Evolutionary conservation across 2,888 invertebrate genomes (phyloP).

Genomic region (Philhelius pedissequus): DNA sequence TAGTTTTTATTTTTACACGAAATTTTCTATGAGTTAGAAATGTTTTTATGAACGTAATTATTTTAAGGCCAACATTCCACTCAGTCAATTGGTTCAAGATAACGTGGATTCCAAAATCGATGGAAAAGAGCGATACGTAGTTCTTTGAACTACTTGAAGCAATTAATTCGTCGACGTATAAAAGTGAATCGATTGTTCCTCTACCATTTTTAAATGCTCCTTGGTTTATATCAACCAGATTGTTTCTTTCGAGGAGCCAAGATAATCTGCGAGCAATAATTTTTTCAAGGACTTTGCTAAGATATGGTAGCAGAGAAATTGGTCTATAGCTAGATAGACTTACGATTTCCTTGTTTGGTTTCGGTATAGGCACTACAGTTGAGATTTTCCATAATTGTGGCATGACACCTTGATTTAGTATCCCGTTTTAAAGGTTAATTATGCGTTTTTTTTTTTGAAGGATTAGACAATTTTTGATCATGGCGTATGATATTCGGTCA

Average conservation of each 20-base stretch:
- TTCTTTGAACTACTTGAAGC: background rate
- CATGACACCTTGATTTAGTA: background rate
- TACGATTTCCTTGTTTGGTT: background rate
- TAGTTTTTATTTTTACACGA: conserved; percentile 27
- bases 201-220: too few species aligned
- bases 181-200: conserved; percentile 4
- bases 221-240: too few species aligned
- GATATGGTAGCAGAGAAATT: conserved; percentile 26
- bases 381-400: conserved; percentile 26
- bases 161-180: background rate
- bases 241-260: background rate
- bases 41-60: conserved; percentile 11
- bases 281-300: conserved; percentile 16
- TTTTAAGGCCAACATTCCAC: conserved; percentile 1
- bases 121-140: background rate
- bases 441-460: background rate
- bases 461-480: conserved; percentile 9
- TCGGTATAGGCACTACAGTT: background rate
- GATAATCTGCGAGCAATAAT: conserved; percentile 1
- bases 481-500: conserved; percentile 29
- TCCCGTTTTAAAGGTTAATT: too few species aligned
- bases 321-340: conserved; percentile 23
- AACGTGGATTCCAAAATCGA: background rate
- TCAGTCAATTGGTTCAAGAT: background rate
- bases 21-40: background rate